Percentiles rank a stretch among this genome's conserved stretches.
These are phyloP conservation scores for Bergia puertoricense DNA, from an alignment of 92 coral and sea anemone species.

Conservation along the genomic window DNA sequence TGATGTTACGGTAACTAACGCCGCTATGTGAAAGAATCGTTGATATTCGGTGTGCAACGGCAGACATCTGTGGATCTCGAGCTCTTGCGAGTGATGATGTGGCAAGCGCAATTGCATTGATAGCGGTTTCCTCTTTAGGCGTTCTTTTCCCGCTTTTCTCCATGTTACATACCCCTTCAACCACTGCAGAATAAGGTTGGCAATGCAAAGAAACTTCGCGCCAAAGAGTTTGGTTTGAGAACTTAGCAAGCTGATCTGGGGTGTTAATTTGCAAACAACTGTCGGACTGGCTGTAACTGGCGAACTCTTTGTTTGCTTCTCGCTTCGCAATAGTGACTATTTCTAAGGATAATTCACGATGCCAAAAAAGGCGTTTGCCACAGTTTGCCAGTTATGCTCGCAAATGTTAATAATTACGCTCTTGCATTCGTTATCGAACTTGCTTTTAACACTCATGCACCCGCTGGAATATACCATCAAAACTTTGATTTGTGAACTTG, in stretches of 20 bases:
- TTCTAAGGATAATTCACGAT: slow-evolving; percentile 32
- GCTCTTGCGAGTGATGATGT: slow-evolving; percentile 46
- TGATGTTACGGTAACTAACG: slow-evolving; percentile 42
- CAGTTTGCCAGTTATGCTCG: slow-evolving; percentile 32
- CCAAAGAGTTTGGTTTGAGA: slow-evolving; percentile 48
- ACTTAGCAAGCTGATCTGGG: slow-evolving; percentile 54
- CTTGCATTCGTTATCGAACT: slow-evolving; percentile 8
- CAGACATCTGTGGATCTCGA: slow-evolving; percentile 56
- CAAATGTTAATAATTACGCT: slow-evolving; percentile 20
- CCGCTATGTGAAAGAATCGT: slow-evolving; percentile 41
- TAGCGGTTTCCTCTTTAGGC: background rate
- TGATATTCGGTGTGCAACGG: slow-evolving; percentile 33
- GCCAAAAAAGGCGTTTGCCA: slow-evolving; percentile 39
- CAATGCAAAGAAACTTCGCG: slow-evolving; percentile 44
- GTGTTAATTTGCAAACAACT: slow-evolving; percentile 42
- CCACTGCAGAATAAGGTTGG: slow-evolving; percentile 38
- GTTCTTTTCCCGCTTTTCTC: slow-evolving; percentile 8
- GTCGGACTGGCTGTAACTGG: slow-evolving; percentile 41
- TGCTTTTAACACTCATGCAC: slow-evolving; percentile 22
- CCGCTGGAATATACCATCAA: too few relatives aligned
- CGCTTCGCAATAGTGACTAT: slow-evolving; percentile 15
- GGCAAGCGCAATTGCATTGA: slow-evolving; percentile 50
- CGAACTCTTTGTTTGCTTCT: slow-evolving; percentile 31
- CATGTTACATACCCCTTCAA: slow-evolving; percentile 33
- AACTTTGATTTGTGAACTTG: too few relatives aligned